A percentile compares a stretch with the other conserved stretches of the same genome.
Evolutionary conservation across 2,888 invertebrate species (phyloP).

Genomic region (Pseudococcus viburni): DNA sequence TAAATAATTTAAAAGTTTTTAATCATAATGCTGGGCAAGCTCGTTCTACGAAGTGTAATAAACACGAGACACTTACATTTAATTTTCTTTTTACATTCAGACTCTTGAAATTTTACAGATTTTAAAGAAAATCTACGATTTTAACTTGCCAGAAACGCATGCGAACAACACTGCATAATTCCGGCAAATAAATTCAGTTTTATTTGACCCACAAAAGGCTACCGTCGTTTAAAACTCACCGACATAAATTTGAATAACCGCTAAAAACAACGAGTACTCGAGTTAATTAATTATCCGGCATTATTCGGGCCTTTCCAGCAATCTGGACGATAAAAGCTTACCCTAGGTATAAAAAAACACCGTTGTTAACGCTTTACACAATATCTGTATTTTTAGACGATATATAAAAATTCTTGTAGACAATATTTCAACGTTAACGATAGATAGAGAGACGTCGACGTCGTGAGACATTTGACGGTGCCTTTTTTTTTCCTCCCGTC

Average conservation of each 20-base stretch:
- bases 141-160: neutral
- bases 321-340: neutral
- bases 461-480: conserved; percentile 29
- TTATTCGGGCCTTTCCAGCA: neutral
- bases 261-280: conserved; percentile 1
- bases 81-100: conserved; percentile 2
- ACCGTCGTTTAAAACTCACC: neutral
- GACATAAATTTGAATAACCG: conserved; percentile 5
- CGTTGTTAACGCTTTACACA: neutral
- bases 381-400: neutral
- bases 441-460: neutral
- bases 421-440: conserved; percentile 49
- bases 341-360: neutral
- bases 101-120: neutral
- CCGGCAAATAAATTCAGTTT: conserved; percentile 5
- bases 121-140: neutral
- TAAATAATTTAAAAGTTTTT: neutral
- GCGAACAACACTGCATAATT: neutral
- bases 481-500: neutral
- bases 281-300: conserved; percentile 19
- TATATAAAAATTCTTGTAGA: neutral
- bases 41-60: neutral
- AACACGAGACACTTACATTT: neutral
- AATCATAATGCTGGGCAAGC: too few species aligned
- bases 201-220: neutral